phyloP scores from a whole-genome alignment of 2,113 vertebrate species.

The Cyrtonyx montezumae region DNA sequence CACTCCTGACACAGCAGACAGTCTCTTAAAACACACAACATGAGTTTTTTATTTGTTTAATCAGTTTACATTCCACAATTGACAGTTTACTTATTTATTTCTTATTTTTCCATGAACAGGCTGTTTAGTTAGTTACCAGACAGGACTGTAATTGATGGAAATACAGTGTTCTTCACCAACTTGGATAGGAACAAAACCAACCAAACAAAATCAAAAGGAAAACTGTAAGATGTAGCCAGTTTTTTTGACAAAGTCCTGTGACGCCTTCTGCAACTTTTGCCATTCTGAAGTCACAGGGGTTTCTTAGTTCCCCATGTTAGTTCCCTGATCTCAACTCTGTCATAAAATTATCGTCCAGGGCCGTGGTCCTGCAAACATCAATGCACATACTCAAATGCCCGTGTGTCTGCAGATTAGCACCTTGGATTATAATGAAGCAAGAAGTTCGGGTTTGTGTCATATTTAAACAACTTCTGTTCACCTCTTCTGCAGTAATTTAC shows the following conservation, averaged over 20 bases:
- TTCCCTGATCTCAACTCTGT: constrained; percentile 57
- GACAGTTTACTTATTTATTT: constrained; percentile 81
- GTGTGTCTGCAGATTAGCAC: constrained; percentile 28
- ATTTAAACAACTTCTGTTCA: constrained; percentile 66
- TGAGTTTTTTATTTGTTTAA: constrained; percentile 84
- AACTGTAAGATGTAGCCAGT: constrained; percentile 72
- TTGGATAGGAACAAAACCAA: constrained; percentile 62
- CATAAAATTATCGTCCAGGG: constrained; percentile 40
- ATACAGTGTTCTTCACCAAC: constrained; percentile 76
- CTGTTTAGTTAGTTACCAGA: constrained; percentile 83
- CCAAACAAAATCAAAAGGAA: constrained; percentile 47
- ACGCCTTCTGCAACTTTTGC: constrained; percentile 57
- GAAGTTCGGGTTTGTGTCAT: neutral
- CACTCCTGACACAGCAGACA: constrained; percentile 26
- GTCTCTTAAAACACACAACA: constrained; percentile 82
- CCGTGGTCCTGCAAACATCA: neutral
- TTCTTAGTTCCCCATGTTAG: constrained; percentile 48
- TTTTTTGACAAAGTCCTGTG: constrained; percentile 59
- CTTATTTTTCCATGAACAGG: constrained; percentile 79
- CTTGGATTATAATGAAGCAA: constrained; percentile 47
- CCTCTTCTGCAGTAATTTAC: constrained; percentile 69
- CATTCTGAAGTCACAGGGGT: constrained; percentile 50
- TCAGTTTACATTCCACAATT: constrained; percentile 88
- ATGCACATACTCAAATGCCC: neutral
- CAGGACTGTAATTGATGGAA: constrained; percentile 78